Base-by-base conservation (phyloP, 2,797 vertebrate species). In the Peromyscus melanophrys region DNA sequence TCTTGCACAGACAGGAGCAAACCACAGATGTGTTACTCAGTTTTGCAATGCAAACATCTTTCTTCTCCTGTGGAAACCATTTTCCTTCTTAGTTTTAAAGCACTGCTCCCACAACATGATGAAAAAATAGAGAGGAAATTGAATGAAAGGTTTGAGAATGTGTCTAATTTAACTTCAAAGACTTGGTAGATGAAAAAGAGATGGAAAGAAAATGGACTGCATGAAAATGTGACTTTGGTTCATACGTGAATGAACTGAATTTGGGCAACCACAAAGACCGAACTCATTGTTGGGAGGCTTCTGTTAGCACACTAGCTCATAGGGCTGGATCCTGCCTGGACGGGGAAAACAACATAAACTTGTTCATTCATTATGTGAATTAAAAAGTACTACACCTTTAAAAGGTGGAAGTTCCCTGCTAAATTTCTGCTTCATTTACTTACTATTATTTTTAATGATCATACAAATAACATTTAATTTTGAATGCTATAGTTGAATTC, bases 11-110 rank as follows among this genome's bases (percentile, higher is more conserved):
- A 25, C 40, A 92, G 69, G 46, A 52, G 63, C 16, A 29, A 34
- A 80, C 57, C 87, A 95, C 80, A 93, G 94, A 96, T 86, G 55
- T 71, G 92, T 49, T 31, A 37, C 31, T 97, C 59, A 67, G 17
- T 94, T 97, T 95, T 96, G 81, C 40, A 87, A 78, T 1, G 55
- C 90, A 94, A 92, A 88, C 10, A 87, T 14, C n/a, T 19, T 92
- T 90, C 77, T 85, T 23, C 96, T 87, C 27, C 85, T 8, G 9
- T 57, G 86, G 87, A 92, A 89, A 65, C 82, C 25, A 34, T 63
- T 92, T 83, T 96, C 29, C 57, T 78, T 76, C 43, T 93, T 95
- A 46, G n/a, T 92, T 96, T 88, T 65, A 81, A 95, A 95, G 49
- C 59, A 43, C 86, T 91, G 34, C 71, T 86, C 96, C 34, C 78